phyloP scores from a whole-genome alignment of 2,888 invertebrate species.

The Boloria euphrosyne region DNA sequence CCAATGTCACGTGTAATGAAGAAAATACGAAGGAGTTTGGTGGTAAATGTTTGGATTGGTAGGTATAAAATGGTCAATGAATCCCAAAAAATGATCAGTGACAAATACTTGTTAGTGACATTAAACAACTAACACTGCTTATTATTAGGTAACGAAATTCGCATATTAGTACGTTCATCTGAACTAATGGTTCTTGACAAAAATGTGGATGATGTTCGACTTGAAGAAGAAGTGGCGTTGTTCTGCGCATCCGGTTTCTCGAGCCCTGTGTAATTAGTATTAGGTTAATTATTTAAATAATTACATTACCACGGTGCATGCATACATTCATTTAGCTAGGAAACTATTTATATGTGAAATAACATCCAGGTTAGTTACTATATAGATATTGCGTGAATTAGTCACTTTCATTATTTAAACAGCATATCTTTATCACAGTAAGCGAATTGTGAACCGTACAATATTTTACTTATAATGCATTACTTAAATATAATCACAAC shows the following conservation, averaged over 20 bases:
- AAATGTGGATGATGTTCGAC: conserved; percentile 71
- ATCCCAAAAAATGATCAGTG: conserved; percentile 3
- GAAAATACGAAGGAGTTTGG: too few relatives aligned
- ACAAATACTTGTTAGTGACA: not conserved
- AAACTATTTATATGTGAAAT: not conserved
- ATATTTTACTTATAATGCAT: not conserved
- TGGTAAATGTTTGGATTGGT: too few relatives aligned
- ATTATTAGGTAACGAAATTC: conserved; percentile 59
- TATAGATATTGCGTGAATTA: conserved; percentile 1
- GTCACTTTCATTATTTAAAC: not conserved
- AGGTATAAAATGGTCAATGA: too few relatives aligned
- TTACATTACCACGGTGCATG: conserved; percentile 3
- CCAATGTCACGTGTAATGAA: too few relatives aligned
- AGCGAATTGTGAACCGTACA: conserved; percentile 11
- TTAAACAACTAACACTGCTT: conserved; percentile 17
- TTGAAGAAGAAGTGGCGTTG: conserved; percentile 65
- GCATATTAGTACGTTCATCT: conserved; percentile 64
- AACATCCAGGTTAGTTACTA: not conserved
- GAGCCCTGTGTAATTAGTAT: conserved; percentile 20
- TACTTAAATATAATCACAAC: conserved; percentile 11
- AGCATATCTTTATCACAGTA: conserved; percentile 18
- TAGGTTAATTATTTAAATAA: conserved; percentile 23
- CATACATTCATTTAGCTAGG: conserved; percentile 7
- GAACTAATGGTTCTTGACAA: conserved; percentile 72
- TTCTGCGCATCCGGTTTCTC: conserved; percentile 60